phyloP scores from a whole-genome alignment of 2,797 vertebrate species.

The Eulemur coronatus region DNA sequence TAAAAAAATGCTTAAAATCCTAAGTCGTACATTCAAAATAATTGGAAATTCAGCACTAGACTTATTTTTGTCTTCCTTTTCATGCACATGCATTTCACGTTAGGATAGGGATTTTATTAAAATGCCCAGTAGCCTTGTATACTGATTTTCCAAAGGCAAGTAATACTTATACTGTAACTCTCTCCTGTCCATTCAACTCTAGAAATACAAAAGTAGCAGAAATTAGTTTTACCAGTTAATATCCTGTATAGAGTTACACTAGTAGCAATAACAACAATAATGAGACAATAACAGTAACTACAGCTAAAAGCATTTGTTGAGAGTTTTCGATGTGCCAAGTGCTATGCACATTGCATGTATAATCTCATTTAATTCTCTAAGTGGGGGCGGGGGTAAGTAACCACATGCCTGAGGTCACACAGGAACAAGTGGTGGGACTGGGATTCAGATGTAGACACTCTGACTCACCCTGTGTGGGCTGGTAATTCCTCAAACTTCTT shows the following conservation, averaged over 20 bases:
- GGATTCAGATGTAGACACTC: neutral
- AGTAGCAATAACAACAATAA: too few relatives aligned
- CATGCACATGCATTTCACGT: neutral
- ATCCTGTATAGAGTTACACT: neutral
- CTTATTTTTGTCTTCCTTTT: neutral
- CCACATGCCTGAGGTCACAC: neutral
- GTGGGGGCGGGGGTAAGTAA: neutral
- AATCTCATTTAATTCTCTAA: neutral
- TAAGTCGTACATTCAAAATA: neutral
- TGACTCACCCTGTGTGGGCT: neutral
- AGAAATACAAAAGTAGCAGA: neutral
- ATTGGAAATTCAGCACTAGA: neutral
- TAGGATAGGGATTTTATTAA: neutral
- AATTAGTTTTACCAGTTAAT: neutral
- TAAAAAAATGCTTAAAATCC: neutral
- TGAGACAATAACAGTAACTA: accelerated
- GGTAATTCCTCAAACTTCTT: neutral
- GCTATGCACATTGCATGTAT: accelerated
- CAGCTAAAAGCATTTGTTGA: neutral
- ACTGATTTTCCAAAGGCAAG: neutral
- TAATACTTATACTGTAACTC: neutral
- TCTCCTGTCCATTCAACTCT: neutral
- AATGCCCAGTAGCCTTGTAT: neutral
- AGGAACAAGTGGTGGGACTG: neutral
- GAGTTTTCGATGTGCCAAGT: neutral